These are phyloP conservation scores for Andrena cerasifolii DNA, from an alignment of 1,140 invertebrate genomes.

Conservation along the genomic window DNA sequence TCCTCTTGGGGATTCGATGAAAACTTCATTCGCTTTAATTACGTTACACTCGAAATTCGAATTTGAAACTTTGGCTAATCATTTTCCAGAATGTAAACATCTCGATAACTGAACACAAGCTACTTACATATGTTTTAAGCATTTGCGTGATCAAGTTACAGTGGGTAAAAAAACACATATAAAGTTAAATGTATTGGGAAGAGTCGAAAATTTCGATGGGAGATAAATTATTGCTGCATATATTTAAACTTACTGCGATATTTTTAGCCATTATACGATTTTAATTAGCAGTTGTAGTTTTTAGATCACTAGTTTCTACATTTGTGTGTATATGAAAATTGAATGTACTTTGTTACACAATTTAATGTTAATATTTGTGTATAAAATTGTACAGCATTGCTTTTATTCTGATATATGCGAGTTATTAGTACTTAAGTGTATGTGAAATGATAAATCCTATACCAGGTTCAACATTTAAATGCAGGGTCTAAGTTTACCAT, in stretches of 20 bases:
- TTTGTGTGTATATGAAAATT: neutral
- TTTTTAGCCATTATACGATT: neutral
- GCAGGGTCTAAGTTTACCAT: too few relatives aligned
- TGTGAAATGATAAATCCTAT: neutral
- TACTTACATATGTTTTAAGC: neutral
- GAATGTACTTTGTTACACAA: neutral
- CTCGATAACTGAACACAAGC: neutral
- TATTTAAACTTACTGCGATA: neutral
- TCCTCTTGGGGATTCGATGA: constrained; percentile 15
- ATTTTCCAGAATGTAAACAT: neutral
- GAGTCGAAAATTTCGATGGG: neutral
- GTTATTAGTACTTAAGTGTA: neutral
- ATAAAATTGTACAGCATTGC: neutral
- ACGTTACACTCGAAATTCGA: constrained; percentile 6
- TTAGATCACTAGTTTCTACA: too few relatives aligned
- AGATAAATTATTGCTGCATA: neutral
- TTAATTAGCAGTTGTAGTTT: too few relatives aligned
- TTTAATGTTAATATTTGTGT: neutral
- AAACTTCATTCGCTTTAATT: constrained; percentile 50
- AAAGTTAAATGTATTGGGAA: neutral
- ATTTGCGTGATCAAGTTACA: neutral
- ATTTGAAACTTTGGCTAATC: neutral
- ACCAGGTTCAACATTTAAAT: too few relatives aligned
- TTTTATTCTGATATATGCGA: neutral
- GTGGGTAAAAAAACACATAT: neutral